Evolutionary conservation across 2,888 invertebrate genomes (phyloP).

Genomic region (Homarus gammarus): DNA sequence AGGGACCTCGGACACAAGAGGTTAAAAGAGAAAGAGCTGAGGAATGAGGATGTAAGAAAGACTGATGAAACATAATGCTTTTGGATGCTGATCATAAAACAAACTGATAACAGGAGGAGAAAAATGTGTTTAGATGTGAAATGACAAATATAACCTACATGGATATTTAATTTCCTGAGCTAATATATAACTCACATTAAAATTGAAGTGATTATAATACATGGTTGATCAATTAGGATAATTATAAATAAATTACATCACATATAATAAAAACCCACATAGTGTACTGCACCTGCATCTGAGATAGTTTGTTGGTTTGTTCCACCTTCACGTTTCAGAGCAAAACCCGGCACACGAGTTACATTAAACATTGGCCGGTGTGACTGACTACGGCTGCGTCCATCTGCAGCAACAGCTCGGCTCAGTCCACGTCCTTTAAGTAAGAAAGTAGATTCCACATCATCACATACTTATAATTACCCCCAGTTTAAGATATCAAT

Average conservation of each 20-base stretch:
- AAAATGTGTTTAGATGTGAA: too few species aligned
- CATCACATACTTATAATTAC: neutral
- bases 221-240: neutral
- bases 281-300: slow-evolving; percentile 17
- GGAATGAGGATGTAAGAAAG: too few species aligned
- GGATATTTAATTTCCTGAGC: too few species aligned
- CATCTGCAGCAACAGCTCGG: slow-evolving; percentile 36
- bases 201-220: neutral
- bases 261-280: neutral
- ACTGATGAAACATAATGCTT: too few species aligned
- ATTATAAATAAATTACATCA: neutral
- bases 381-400: slow-evolving; percentile 51
- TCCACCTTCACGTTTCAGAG: slow-evolving; percentile 63
- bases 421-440: slow-evolving; percentile 52
- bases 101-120: too few species aligned
- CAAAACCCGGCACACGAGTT: slow-evolving; percentile 63
- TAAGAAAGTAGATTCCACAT: slow-evolving; percentile 5
- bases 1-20: too few species aligned
- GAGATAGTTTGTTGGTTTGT: neutral
- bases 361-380: slow-evolving; percentile 51
- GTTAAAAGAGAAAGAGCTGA: too few species aligned
- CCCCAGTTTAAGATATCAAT: too few species aligned
- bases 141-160: too few species aligned
- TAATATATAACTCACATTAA: neutral
- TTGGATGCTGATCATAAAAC: too few species aligned